phyloP scores from a whole-genome alignment of 2,888 invertebrate genomes.

The Bhutanitis thaidina region DNA sequence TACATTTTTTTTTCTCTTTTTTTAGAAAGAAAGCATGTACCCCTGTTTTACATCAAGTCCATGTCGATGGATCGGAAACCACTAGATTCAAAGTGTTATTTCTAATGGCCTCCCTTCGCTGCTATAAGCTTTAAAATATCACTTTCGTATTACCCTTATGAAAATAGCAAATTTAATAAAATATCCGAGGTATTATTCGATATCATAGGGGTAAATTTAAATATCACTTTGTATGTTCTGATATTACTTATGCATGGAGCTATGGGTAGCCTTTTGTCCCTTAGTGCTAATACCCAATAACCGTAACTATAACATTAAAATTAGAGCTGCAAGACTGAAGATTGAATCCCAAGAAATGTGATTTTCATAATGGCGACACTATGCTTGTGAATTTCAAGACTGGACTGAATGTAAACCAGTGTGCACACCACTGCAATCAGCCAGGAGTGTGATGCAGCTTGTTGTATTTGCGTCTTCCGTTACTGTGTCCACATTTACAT shows the following conservation, averaged over 20 bases:
- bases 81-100: constrained; percentile 5
- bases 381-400: constrained; percentile 26
- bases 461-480: constrained; percentile 77
- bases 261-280: background rate
- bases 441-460: constrained; percentile 63
- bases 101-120: background rate
- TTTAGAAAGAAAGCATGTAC: constrained; percentile 54
- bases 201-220: background rate
- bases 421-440: constrained; percentile 53
- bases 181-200: background rate
- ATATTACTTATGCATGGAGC: background rate
- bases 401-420: constrained; percentile 77
- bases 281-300: background rate
- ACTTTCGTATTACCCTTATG: background rate
- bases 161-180: background rate
- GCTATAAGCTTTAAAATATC: constrained; percentile 1
- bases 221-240: background rate
- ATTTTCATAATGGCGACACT: background rate
- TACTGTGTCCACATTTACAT: constrained; percentile 53
- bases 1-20: constrained; percentile 33
- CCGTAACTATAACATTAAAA: background rate
- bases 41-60: constrained; percentile 78
- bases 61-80: constrained; percentile 42
- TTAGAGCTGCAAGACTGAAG: background rate
- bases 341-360: too few relatives aligned